These are phyloP conservation scores for Hydraecia micacea DNA, from an alignment of 2,888 invertebrate genomes.

Conservation along the genomic window DNA sequence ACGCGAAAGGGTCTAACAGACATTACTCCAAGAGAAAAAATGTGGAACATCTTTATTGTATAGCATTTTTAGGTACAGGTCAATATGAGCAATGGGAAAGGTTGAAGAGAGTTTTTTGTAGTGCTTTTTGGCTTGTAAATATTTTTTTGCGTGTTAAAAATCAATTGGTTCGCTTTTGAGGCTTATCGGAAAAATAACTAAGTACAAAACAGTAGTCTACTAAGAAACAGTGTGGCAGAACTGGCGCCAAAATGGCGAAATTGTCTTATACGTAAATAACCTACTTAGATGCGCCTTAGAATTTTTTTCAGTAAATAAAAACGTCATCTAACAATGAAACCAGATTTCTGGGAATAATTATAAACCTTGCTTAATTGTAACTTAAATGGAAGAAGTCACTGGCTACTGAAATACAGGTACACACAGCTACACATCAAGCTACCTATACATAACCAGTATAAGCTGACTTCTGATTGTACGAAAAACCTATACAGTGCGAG, in stretches of 20 bases:
- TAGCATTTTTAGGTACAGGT: slow-evolving; percentile 24
- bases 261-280: not conserved
- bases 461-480: no score
- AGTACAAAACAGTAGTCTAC: not conserved
- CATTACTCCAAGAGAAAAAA: slow-evolving; percentile 52
- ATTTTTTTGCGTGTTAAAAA: not conserved
- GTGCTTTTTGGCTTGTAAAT: not conserved
- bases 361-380: not conserved
- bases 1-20: slow-evolving; percentile 67
- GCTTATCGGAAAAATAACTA: not conserved
- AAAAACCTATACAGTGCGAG: no score
- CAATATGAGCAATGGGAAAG: slow-evolving; percentile 22
- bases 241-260: not conserved
- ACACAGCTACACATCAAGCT: no score
- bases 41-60: slow-evolving; percentile 32
- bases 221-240: not conserved
- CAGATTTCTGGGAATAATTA: not conserved
- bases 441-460: no score
- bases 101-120: not conserved
- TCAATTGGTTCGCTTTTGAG: not conserved
- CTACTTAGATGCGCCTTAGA: no score
- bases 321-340: not conserved
- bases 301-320: not conserved
- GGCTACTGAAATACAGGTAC: not conserved
- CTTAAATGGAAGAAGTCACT: not conserved